phyloP scores from a whole-genome alignment of 2,888 invertebrate genomes.

The Meteorus colon region DNA sequence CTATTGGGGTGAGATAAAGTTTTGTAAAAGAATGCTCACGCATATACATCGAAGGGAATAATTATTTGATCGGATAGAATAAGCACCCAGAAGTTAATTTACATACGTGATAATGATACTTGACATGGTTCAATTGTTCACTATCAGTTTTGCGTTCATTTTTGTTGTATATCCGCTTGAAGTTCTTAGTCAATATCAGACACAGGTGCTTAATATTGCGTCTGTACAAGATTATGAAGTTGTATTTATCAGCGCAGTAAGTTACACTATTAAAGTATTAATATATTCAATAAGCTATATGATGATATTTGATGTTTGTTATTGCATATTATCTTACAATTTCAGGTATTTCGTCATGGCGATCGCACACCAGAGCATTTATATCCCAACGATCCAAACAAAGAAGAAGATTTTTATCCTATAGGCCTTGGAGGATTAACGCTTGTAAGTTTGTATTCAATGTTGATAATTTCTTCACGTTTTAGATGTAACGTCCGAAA shows the following conservation, averaged over 20 bases:
- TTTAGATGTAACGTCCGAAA: too few relatives aligned
- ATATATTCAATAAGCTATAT: background rate
- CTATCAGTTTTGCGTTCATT: background rate
- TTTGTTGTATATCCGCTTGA: background rate
- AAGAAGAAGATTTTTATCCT: conserved; percentile 48
- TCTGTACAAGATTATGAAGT: background rate
- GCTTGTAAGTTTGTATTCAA: conserved; percentile 48
- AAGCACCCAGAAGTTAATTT: too few relatives aligned
- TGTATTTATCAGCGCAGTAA: conserved; percentile 31
- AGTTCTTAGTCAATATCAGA: background rate
- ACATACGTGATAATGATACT: too few relatives aligned
- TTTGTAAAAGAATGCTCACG: too few relatives aligned
- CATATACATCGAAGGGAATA: too few relatives aligned
- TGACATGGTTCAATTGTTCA: background rate
- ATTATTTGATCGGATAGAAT: too few relatives aligned
- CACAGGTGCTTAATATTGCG: background rate
- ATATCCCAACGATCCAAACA: conserved; percentile 51
- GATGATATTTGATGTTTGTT: conserved; percentile 4
- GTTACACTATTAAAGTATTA: background rate
- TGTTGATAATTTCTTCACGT: too few relatives aligned
- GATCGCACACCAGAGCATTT: conserved; percentile 53
- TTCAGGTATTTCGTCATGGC: conserved; percentile 56
- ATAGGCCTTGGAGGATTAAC: conserved; percentile 54
- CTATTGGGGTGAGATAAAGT: too few relatives aligned
- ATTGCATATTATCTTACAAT: background rate